Evolutionary conservation across 1,140 invertebrate genomes (phyloP).

Genomic region (Nomia melanderi): DNA sequence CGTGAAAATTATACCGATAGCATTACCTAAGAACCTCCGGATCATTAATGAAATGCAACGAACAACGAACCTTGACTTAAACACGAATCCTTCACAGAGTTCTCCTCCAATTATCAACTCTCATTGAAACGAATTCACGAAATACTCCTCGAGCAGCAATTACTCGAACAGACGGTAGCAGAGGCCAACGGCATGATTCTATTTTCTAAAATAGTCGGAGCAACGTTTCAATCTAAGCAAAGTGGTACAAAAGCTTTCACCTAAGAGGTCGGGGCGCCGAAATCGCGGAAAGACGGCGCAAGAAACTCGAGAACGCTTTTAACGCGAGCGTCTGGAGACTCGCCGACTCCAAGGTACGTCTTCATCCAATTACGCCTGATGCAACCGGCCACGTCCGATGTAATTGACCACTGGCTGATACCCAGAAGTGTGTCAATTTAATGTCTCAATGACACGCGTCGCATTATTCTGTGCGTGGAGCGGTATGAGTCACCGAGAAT

Average conservation of each 20-base stretch:
- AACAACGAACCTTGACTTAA: too few relatives aligned
- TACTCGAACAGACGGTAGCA: too few relatives aligned
- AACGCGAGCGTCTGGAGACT: constrained; percentile 37
- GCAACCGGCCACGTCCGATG: constrained; percentile 55
- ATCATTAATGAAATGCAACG: too few relatives aligned
- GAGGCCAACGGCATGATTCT: too few relatives aligned
- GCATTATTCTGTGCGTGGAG: constrained; percentile 30
- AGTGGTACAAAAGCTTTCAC: not conserved
- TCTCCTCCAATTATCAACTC: too few relatives aligned
- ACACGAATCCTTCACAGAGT: too few relatives aligned
- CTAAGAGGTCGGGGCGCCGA: not conserved
- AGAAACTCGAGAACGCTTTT: constrained; percentile 21
- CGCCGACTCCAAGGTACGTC: constrained; percentile 50
- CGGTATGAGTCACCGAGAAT: constrained; percentile 24
- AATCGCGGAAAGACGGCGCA: not conserved
- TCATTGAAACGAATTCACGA: too few relatives aligned
- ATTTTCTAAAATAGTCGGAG: not conserved
- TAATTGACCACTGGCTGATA: constrained; percentile 56
- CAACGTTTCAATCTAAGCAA: too few relatives aligned
- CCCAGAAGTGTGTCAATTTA: constrained; percentile 49
- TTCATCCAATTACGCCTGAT: constrained; percentile 65
- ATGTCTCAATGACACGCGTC: constrained; percentile 42
- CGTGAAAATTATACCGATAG: too few relatives aligned
- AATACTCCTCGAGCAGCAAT: too few relatives aligned
- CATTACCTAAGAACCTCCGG: too few relatives aligned